Conservation (phyloP, 2,113 vertebrate species). For the Saccopteryx bilineata region DNA sequence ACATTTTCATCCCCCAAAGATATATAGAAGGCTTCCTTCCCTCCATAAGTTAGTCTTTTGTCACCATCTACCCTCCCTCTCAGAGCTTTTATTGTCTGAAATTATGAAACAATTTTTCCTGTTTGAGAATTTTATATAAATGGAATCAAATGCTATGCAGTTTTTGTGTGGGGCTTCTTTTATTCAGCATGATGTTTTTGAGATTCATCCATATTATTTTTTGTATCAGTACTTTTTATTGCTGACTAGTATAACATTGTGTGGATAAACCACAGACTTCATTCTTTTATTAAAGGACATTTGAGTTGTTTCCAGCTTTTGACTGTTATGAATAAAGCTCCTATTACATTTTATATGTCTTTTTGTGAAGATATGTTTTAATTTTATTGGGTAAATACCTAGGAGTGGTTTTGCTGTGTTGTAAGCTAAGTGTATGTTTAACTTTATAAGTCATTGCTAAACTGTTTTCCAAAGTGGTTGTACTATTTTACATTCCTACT, state of each 20-base stretch:
- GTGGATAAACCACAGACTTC: neutral
- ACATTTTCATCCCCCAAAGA: neutral
- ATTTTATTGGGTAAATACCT: neutral
- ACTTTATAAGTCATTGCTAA: neutral
- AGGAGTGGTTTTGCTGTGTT: neutral
- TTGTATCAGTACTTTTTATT: conserved; percentile 24
- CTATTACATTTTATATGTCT: neutral
- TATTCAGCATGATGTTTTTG: conserved; percentile 14
- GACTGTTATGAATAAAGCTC: conserved; percentile 2
- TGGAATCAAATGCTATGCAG: neutral
- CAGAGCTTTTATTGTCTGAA: neutral
- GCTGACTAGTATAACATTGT: neutral
- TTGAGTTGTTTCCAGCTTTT: conserved; percentile 26
- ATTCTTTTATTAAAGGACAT: conserved; percentile 31
- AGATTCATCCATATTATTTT: neutral
- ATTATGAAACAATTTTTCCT: neutral
- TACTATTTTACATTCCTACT: conserved; percentile 29
- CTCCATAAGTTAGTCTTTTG: neutral
- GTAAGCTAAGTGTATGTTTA: neutral
- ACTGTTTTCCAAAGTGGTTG: conserved; percentile 12
- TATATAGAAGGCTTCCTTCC: neutral
- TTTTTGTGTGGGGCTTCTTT: neutral
- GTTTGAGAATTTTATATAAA: conserved; percentile 46
- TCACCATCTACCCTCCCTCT: no score
- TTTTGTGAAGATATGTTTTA: conserved; percentile 54